Conservation (phyloP, 2,113 vertebrate genomes). For the Urocitellus parryii region DNA sequence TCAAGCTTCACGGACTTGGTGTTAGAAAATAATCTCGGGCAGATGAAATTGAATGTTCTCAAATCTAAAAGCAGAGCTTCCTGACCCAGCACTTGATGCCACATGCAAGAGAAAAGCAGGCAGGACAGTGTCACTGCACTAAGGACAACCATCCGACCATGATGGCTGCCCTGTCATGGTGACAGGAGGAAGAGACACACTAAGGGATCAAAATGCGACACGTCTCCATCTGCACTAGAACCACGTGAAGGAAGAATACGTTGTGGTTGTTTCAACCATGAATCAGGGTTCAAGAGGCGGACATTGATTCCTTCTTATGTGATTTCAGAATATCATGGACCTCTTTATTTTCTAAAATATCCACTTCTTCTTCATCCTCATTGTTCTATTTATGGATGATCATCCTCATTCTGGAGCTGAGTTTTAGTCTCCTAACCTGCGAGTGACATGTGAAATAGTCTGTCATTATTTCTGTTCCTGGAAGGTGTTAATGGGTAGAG, state of each 20-base stretch:
- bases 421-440: not conserved
- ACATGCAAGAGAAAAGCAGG: accelerated
- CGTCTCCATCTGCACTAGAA: accelerated
- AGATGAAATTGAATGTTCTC: accelerated
- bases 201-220: no score
- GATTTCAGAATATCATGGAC: not conserved
- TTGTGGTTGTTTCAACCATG: not conserved
- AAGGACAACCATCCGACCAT: accelerated
- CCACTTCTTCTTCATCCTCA: not conserved
- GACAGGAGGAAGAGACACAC: no score
- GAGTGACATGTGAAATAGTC: not conserved
- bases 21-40: accelerated
- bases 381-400: not conserved
- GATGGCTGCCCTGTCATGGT: accelerated
- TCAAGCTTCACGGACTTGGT: accelerated
- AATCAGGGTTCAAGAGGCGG: not conserved
- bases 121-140: accelerated
- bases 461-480: not conserved
- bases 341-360: not conserved
- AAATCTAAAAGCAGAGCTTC: accelerated
- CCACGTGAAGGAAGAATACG: accelerated
- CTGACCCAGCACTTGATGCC: accelerated
- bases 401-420: not conserved
- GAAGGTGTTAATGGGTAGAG: not conserved
- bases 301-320: no score